A percentile compares a stretch with the other conserved stretches of the same genome.
phyloP scores from a whole-genome alignment of 2,113 vertebrate species.

The Nematolebias whitei region DNA sequence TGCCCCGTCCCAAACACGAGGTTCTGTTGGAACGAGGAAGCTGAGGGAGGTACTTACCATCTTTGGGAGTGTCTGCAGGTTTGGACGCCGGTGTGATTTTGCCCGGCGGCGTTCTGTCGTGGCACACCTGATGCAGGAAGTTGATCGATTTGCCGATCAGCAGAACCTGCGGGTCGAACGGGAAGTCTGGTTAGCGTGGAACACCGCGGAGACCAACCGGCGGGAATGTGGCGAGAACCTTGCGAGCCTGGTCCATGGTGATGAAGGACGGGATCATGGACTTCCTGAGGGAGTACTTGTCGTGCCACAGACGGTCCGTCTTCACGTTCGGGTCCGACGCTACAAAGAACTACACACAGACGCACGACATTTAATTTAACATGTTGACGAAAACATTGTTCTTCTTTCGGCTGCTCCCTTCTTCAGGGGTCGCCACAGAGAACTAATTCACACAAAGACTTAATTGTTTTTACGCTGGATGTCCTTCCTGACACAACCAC shows the following conservation, averaged over 20 bases:
- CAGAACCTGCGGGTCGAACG: too few species aligned
- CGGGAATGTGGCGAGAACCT: slow-evolving; percentile 80
- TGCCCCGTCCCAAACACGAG: too few species aligned
- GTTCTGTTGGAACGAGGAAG: too few species aligned
- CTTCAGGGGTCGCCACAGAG: too few species aligned
- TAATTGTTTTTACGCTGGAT: too few species aligned
- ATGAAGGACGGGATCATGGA: slow-evolving; percentile 98
- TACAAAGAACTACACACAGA: slow-evolving; percentile 89
- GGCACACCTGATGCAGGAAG: slow-evolving; percentile 98
- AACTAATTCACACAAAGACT: too few species aligned
- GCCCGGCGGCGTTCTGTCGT: slow-evolving; percentile 90
- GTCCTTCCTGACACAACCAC: too few species aligned
- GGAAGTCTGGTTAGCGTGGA: too few species aligned
- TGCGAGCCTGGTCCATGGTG: slow-evolving; percentile 94
- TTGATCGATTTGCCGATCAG: slow-evolving; percentile 99
- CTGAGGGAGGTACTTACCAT: slow-evolving; percentile 75
- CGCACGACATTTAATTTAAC: neutral
- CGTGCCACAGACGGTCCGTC: slow-evolving; percentile 96
- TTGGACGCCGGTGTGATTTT: slow-evolving; percentile 88
- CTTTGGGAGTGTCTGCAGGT: slow-evolving; percentile 88
- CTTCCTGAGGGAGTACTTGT: slow-evolving; percentile 95
- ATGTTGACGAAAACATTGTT: too few species aligned
- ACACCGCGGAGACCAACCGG: neutral
- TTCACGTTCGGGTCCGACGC: slow-evolving; percentile 97
- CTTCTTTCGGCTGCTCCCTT: too few species aligned